Conservation (phyloP, 2,113 vertebrate genomes). For the Peromyscus leucopus region DNA sequence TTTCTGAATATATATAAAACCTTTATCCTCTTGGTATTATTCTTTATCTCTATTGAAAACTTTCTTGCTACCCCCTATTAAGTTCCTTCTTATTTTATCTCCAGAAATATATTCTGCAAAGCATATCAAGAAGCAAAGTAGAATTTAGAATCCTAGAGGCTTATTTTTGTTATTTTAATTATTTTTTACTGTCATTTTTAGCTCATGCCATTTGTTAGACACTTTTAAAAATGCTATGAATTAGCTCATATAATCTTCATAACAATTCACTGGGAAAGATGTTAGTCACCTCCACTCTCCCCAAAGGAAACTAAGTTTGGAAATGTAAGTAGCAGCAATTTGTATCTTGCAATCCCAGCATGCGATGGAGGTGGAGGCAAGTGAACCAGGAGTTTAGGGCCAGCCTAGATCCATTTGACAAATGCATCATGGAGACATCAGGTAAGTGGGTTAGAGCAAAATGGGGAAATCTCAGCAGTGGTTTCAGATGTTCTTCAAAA, state of each 20-base stretch:
- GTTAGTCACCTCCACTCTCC: background rate
- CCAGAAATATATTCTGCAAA: constrained; percentile 50
- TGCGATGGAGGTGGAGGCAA: background rate
- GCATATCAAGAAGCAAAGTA: constrained; percentile 19
- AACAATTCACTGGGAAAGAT: background rate
- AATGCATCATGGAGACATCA: background rate
- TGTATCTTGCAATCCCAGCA: background rate
- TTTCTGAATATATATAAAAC: background rate
- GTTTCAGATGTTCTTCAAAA: background rate
- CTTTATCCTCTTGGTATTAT: background rate
- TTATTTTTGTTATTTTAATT: constrained; percentile 48
- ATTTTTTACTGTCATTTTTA: constrained; percentile 51
- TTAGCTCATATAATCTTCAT: constrained; percentile 31
- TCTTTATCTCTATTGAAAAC: background rate
- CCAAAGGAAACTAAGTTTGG: background rate
- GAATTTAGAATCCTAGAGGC: constrained; percentile 21
- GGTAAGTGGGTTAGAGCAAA: background rate
- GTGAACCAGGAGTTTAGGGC: background rate
- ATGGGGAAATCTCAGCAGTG: background rate
- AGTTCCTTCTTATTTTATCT: constrained; percentile 63
- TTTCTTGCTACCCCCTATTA: constrained; percentile 9
- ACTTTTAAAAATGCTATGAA: constrained; percentile 52
- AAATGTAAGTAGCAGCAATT: background rate
- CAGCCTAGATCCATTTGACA: background rate
- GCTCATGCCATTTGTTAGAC: background rate